A percentile compares a stretch with the other conserved stretches of the same genome.
Evolutionary conservation across 2,113 vertebrate species (phyloP).

Genomic region (Pachycephala philippinensis): DNA sequence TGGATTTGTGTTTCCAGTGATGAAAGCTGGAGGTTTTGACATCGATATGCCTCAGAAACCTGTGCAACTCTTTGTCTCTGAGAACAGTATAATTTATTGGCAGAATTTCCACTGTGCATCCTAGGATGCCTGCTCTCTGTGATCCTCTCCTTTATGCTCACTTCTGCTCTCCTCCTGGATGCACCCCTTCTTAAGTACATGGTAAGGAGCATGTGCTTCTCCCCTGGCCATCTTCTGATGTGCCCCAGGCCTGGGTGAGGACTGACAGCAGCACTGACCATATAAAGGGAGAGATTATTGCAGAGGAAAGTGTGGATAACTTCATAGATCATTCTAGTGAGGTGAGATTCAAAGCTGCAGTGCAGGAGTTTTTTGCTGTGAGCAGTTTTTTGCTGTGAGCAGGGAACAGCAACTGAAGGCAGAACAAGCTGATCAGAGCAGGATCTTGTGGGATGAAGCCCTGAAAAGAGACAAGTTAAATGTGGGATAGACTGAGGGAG

Average conservation of each 20-base stretch:
- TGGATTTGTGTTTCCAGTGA: not conserved
- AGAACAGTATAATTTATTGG: not conserved
- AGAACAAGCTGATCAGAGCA: not conserved
- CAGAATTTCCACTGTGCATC: not conserved
- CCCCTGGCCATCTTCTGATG: not conserved
- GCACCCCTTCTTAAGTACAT: fast-evolving
- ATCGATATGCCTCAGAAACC: not conserved
- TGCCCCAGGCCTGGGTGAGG: not conserved
- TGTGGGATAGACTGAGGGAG: not conserved
- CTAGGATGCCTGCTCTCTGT: not conserved
- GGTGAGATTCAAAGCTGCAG: not conserved
- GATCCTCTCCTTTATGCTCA: not conserved
- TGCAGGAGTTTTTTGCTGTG: not conserved
- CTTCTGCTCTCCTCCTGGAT: not conserved
- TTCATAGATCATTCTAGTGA: not conserved
- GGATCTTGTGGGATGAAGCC: not conserved
- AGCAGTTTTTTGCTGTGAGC: not conserved
- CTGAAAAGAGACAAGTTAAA: not conserved
- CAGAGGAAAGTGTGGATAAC: not conserved
- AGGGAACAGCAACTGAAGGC: not conserved
- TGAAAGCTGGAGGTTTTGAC: not conserved
- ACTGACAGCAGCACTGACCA: not conserved
- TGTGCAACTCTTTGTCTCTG: not conserved
- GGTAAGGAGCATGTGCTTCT: not conserved
- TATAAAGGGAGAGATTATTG: not conserved